phyloP scores from a whole-genome alignment of 1,140 invertebrate genomes.

The Megalopta genalis region DNA sequence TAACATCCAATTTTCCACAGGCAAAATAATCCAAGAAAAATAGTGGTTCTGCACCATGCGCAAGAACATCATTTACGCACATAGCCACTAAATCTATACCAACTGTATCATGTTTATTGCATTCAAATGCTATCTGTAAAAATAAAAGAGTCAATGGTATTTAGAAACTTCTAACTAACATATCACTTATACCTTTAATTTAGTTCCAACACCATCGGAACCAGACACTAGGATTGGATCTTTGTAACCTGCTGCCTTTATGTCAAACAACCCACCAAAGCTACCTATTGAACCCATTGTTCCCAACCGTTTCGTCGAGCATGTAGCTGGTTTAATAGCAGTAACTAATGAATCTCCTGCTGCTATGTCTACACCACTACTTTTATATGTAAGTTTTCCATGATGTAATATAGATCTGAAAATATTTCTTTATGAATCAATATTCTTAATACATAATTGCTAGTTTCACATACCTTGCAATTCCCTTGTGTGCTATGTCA shows the following conservation, averaged over 20 bases:
- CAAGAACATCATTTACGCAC: conserved; percentile 98
- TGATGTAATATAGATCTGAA: conserved; percentile 78
- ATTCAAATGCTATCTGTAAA: conserved; percentile 89
- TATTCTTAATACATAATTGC: background rate
- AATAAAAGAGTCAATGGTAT: conserved; percentile 16
- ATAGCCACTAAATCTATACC: conserved; percentile 98
- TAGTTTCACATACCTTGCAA: conserved; percentile 84
- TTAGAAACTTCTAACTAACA: background rate
- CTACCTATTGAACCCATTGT: conserved; percentile 91
- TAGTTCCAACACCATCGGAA: conserved; percentile 98
- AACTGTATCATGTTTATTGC: conserved; percentile 89
- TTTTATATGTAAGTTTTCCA: conserved; percentile 91
- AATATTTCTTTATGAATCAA: conserved; percentile 18
- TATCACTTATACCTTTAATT: conserved; percentile 87
- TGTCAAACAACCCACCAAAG: conserved; percentile 96
- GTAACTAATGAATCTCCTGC: conserved; percentile 93
- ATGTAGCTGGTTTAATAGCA: conserved; percentile 89
- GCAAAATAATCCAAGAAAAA: conserved; percentile 99
- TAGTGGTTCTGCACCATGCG: conserved; percentile 95
- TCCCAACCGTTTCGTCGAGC: conserved; percentile 85
- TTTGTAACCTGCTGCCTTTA: conserved; percentile 83
- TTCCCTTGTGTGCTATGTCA: conserved; percentile 94
- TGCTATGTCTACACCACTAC: conserved; percentile 95
- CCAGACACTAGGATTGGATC: conserved; percentile 95
- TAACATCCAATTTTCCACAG: conserved; percentile 90